Conservation (phyloP, 2,888 invertebrate species). For the Chloroclystis v-ata region DNA sequence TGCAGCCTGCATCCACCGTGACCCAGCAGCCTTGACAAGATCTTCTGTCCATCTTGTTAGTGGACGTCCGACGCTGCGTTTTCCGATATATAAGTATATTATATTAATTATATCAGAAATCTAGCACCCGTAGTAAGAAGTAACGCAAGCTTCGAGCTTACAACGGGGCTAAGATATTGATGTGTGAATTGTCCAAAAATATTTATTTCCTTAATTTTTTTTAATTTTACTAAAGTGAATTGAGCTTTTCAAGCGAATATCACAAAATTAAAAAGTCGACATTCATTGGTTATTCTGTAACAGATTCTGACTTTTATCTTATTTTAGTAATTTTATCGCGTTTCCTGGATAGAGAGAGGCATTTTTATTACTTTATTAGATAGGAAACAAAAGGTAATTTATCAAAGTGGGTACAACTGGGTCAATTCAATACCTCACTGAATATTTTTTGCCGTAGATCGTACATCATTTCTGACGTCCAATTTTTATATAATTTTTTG, state of each 20-base stretch:
- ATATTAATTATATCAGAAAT: too few species aligned
- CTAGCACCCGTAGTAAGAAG: too few species aligned
- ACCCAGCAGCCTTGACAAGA: too few species aligned
- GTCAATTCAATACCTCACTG: conserved; percentile 42
- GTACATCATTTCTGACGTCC: conserved; percentile 68
- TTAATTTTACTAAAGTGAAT: too few species aligned
- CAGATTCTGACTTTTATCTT: not conserved
- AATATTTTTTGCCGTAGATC: conserved; percentile 49
- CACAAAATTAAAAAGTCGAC: not conserved
- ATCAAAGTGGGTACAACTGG: conserved; percentile 53
- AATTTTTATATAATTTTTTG: conserved; percentile 56
- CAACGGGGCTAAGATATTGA: too few species aligned
- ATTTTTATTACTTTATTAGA: conserved; percentile 17
- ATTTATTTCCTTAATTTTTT: too few species aligned
- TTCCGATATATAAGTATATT: too few species aligned
- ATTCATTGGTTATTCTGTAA: not conserved
- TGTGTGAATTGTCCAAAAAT: too few species aligned
- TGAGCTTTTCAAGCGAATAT: not conserved
- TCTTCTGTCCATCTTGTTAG: too few species aligned
- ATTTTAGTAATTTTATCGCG: not conserved
- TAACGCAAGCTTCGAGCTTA: too few species aligned
- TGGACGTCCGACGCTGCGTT: too few species aligned
- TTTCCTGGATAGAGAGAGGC: not conserved
- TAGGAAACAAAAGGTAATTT: conserved; percentile 39
- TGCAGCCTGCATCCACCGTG: too few species aligned